Evolutionary conservation across 2,797 vertebrate species (phyloP).

Genomic region (Pempheris klunzingeri): DNA sequence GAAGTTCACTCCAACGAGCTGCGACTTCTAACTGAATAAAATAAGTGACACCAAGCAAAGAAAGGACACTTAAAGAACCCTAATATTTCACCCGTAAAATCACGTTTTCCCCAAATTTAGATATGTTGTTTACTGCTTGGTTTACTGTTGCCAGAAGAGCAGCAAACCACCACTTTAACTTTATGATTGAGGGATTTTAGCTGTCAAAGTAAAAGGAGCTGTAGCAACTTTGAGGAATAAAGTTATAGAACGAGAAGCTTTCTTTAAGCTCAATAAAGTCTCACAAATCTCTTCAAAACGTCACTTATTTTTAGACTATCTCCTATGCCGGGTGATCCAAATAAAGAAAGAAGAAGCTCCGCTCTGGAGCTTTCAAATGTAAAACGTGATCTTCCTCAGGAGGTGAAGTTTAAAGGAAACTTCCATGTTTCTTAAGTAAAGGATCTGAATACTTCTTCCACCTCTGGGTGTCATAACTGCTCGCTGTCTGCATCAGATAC

Average conservation of each 20-base stretch:
- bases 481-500: not conserved
- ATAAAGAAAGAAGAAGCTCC: not conserved
- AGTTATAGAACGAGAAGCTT: not conserved
- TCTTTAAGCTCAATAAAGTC: not conserved
- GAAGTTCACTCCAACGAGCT: not conserved
- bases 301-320: too few relatives aligned
- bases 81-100: not conserved
- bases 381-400: not conserved
- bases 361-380: not conserved
- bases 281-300: too few relatives aligned
- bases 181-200: not conserved
- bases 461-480: not conserved
- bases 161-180: not conserved
- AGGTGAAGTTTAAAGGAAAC: not conserved
- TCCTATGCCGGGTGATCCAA: too few relatives aligned
- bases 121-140: not conserved
- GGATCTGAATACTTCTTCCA: not conserved
- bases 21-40: not conserved
- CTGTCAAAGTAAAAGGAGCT: not conserved
- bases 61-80: not conserved
- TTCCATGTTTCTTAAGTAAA: too few relatives aligned
- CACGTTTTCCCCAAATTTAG: not conserved
- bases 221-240: not conserved
- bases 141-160: not conserved
- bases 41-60: slow-evolving; percentile 1